Evolutionary conservation across 1,140 invertebrate genomes (phyloP).

Genomic region (Cydia fagiglandana): DNA sequence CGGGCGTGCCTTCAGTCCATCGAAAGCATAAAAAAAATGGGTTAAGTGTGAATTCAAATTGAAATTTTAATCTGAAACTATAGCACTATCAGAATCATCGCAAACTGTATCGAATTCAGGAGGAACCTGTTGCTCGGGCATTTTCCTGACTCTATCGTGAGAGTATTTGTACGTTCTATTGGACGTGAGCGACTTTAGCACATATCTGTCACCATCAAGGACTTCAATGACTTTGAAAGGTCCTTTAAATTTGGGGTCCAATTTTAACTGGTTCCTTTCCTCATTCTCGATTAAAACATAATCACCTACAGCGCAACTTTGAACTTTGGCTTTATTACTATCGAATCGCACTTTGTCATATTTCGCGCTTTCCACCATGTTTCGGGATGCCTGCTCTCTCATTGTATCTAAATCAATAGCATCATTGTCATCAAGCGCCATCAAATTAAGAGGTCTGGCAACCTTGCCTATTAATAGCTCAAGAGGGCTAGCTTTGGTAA

Average conservation of each 20-base stretch:
- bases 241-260: slow-evolving; percentile 46
- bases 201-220: slow-evolving; percentile 39
- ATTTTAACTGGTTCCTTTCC: slow-evolving; percentile 46
- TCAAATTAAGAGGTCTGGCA: slow-evolving; percentile 44
- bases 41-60: too few species aligned
- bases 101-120: too few species aligned
- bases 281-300: slow-evolving; percentile 46
- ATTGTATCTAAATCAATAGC: slow-evolving; percentile 2
- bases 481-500: slow-evolving; percentile 45
- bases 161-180: slow-evolving; percentile 40
- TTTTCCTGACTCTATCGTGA: slow-evolving; percentile 39
- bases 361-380: slow-evolving; percentile 23
- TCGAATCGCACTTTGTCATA: slow-evolving; percentile 46
- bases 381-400: slow-evolving; percentile 9
- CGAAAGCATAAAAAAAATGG: too few species aligned
- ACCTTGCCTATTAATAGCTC: slow-evolving; percentile 48
- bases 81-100: too few species aligned
- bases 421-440: slow-evolving; percentile 33
- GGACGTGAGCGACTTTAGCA: slow-evolving; percentile 30
- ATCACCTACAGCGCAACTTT: slow-evolving; percentile 43
- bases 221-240: slow-evolving; percentile 42
- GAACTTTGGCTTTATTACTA: slow-evolving; percentile 44
- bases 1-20: too few species aligned
- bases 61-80: too few species aligned
- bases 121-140: not conserved